A percentile compares a stretch with the other conserved stretches of the same genome.
Conservation (phyloP, 1,140 invertebrate species). For the Oncopeltus fasciatus region DNA sequence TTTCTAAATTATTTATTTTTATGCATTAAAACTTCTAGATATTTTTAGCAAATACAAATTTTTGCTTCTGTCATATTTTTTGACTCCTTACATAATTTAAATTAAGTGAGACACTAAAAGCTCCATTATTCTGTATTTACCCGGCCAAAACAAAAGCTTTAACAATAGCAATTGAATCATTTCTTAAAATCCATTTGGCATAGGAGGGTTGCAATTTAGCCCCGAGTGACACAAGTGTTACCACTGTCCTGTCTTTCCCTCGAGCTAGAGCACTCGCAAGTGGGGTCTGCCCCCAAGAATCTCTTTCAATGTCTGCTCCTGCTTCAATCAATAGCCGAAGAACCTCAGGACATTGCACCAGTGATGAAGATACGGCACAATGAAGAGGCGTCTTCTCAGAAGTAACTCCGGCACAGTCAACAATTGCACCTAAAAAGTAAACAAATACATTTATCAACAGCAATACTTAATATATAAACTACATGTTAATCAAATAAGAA, state of each 20-base stretch:
- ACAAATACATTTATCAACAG: too few species aligned
- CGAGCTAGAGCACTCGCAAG: constrained; percentile 33
- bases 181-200: not conserved
- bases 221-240: constrained; percentile 34
- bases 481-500: too few species aligned
- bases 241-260: constrained; percentile 31
- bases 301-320: constrained; percentile 32
- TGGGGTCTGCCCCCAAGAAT: constrained; percentile 35
- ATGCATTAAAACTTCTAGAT: too few species aligned
- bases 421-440: constrained; percentile 36
- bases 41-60: too few species aligned
- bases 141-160: constrained; percentile 28
- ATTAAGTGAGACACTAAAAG: constrained; percentile 11
- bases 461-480: too few species aligned
- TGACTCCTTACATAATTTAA: not conserved
- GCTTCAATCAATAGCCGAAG: constrained; percentile 31
- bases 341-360: not conserved
- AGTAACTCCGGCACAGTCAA: constrained; percentile 39
- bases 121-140: constrained; percentile 9
- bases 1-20: too few species aligned
- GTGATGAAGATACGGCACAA: constrained; percentile 31
- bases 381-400: constrained; percentile 40
- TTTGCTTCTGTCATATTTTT: too few species aligned
- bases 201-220: constrained; percentile 27
- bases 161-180: not conserved